Percentiles rank a stretch among this genome's conserved stretches.
Evolutionary conservation across 2,797 vertebrate species (phyloP).

Genomic region (Esox lucius): DNA sequence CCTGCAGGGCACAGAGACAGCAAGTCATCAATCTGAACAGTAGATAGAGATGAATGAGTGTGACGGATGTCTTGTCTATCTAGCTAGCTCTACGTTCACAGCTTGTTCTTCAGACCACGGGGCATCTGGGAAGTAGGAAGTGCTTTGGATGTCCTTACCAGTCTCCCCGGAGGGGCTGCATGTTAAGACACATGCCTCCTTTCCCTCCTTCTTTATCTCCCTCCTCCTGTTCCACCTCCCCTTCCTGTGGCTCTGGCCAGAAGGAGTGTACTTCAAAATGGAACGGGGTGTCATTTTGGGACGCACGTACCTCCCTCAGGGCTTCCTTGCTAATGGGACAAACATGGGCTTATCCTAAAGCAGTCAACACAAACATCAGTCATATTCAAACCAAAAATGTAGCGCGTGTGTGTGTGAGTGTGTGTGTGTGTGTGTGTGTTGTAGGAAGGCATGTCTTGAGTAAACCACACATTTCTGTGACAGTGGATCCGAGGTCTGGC

Average conservation of each 20-base stretch:
- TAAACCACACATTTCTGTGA: constrained; percentile 30
- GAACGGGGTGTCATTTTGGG: neutral
- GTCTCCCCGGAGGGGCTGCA: constrained; percentile 71
- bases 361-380: constrained; percentile 10
- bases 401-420: neutral
- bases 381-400: neutral
- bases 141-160: constrained; percentile 68
- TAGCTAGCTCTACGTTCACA: constrained; percentile 38
- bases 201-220: constrained; percentile 51
- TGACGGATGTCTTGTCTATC: neutral
- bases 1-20: constrained; percentile 15
- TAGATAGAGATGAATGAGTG: constrained; percentile 31
- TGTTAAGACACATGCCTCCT: constrained; percentile 64
- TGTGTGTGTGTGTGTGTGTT: neutral
- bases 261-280: neutral
- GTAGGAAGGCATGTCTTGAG: constrained; percentile 23
- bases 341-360: neutral
- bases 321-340: neutral
- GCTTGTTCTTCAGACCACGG: constrained; percentile 33
- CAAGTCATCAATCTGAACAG: constrained; percentile 36
- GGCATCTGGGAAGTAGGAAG: constrained; percentile 53
- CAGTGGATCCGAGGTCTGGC: neutral
- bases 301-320: neutral
- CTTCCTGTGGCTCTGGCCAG: constrained; percentile 18
- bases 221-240: constrained; percentile 48